Percentiles rank a stretch among this genome's conserved stretches.
Conservation (phyloP, 2,113 vertebrate genomes). For the Myiozetetes cayanensis region DNA sequence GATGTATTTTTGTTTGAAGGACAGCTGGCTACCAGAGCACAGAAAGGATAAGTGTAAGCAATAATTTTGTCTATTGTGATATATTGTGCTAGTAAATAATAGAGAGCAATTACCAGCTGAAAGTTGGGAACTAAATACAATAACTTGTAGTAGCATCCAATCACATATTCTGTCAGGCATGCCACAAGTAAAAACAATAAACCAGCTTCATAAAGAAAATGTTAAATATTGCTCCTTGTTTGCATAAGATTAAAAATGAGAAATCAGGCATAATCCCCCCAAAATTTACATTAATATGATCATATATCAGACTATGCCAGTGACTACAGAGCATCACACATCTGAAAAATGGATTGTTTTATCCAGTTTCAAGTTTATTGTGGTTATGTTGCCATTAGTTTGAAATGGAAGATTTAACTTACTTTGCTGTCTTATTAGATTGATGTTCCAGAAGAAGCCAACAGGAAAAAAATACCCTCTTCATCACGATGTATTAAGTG, state of each 20-base stretch:
- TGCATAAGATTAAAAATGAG: not conserved
- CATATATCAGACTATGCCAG: not conserved
- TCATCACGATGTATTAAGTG: constrained; percentile 74
- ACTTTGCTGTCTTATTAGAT: constrained; percentile 65
- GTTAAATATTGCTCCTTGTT: not conserved
- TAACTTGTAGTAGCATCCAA: not conserved
- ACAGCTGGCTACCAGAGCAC: constrained; percentile 3
- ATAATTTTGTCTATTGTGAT: not conserved
- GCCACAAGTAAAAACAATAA: not conserved
- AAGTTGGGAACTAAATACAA: constrained; percentile 10
- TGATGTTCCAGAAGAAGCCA: constrained; percentile 73
- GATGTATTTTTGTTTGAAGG: constrained; percentile 1
- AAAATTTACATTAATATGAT: not conserved
- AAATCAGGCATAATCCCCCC: not conserved
- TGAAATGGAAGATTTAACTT: not conserved
- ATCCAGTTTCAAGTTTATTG: not conserved
- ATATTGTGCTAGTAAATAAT: not conserved
- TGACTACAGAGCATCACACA: not conserved
- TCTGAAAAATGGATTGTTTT: not conserved
- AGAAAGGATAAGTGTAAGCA: constrained; percentile 10
- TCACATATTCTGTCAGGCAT: not conserved
- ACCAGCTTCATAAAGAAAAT: not conserved
- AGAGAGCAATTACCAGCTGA: not conserved
- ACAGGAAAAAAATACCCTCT: constrained; percentile 62
- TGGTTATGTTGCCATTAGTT: not conserved